These are phyloP conservation scores for Epiperipatus broadwayi DNA, from an alignment of 2,888 invertebrate genomes.

Conservation along the genomic window DNA sequence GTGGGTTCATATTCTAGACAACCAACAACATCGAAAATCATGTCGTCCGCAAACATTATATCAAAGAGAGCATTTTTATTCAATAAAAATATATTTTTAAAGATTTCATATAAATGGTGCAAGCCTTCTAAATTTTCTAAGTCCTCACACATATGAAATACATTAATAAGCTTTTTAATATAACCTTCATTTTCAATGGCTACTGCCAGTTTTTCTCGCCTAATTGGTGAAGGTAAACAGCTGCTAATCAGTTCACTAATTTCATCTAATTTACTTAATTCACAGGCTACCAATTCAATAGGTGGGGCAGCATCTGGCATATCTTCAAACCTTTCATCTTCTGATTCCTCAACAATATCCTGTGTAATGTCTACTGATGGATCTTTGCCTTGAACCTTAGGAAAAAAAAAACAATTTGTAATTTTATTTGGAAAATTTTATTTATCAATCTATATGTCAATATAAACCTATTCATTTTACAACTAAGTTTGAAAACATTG, in stretches of 20 bases:
- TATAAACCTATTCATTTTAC: not conserved
- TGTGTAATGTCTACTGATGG: constrained; percentile 95
- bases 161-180: constrained; percentile 74
- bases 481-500: too few species aligned
- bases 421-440: not conserved
- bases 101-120: constrained; percentile 85
- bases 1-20: constrained; percentile 94
- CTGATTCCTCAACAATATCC: constrained; percentile 83
- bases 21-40: constrained; percentile 92
- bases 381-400: constrained; percentile 97
- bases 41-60: constrained; percentile 87
- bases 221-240: constrained; percentile 65
- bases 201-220: constrained; percentile 81
- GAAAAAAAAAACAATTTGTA: constrained; percentile 21
- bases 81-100: constrained; percentile 92
- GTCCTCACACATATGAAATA: constrained; percentile 95
- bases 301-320: constrained; percentile 85
- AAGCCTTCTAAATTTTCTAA: constrained; percentile 81
- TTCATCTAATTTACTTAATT: constrained; percentile 76
- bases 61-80: constrained; percentile 94
- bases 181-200: constrained; percentile 86
- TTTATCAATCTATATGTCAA: constrained; percentile 1
- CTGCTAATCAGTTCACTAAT: constrained; percentile 75
- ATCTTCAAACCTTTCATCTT: constrained; percentile 90
- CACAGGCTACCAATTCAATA: constrained; percentile 83